phyloP scores from a whole-genome alignment of 2,113 vertebrate genomes.

The Psophia crepitans region DNA sequence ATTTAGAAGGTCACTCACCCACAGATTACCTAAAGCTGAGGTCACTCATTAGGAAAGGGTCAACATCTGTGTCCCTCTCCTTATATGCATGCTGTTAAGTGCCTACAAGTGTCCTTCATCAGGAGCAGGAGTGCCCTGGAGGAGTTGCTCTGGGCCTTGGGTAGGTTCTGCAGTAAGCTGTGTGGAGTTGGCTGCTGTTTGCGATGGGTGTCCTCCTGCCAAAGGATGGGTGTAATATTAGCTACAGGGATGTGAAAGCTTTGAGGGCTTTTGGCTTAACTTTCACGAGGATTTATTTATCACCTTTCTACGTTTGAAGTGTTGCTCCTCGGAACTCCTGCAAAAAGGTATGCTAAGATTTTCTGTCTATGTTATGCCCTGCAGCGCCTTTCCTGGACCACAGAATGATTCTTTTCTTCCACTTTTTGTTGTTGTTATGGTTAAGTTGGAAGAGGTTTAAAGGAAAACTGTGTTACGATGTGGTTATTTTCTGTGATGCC shows the following conservation, averaged over 20 bases:
- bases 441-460: background rate
- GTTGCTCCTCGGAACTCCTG: background rate
- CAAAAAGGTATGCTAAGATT: background rate
- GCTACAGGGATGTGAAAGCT: background rate
- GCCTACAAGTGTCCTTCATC: fast-evolving
- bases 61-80: background rate
- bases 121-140: fast-evolving
- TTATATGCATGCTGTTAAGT: fast-evolving
- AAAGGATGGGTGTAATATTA: background rate
- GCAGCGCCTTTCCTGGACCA: background rate
- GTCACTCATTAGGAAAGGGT: background rate
- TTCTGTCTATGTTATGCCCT: background rate
- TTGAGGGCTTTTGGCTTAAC: background rate
- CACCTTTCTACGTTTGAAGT: background rate
- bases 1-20: background rate
- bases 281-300: background rate
- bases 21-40: background rate
- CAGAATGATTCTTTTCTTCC: background rate
- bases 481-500: background rate
- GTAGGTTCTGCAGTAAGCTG: fast-evolving
- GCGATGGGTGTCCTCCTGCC: background rate
- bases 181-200: background rate
- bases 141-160: background rate
- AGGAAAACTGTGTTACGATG: fast-evolving
- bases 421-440: background rate